Evolutionary conservation across 2,113 vertebrate species (phyloP).

Genomic region (Pseudorectes ferrugineus): DNA sequence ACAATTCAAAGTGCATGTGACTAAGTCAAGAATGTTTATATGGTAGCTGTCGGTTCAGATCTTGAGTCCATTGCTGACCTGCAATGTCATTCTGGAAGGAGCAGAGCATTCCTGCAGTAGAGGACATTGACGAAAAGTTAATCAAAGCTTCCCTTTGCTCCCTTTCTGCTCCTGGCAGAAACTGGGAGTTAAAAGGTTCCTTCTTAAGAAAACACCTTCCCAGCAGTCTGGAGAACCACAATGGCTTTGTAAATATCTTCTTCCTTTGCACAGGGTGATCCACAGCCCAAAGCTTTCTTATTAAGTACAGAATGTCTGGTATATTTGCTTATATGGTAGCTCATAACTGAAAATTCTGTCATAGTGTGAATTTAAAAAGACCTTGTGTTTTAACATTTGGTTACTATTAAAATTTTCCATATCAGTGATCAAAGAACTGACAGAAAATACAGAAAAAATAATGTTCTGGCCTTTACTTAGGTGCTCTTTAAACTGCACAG

Average conservation of each 20-base stretch:
- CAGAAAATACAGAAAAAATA: neutral
- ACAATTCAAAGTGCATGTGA: neutral
- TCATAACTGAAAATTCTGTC: neutral
- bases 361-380: neutral
- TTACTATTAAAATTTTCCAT: neutral
- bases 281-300: neutral
- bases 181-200: neutral
- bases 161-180: neutral
- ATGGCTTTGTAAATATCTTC: neutral
- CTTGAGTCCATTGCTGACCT: neutral
- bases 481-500: neutral
- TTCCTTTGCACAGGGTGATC: neutral
- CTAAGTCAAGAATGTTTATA: neutral
- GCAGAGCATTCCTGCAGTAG: neutral
- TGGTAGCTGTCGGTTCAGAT: neutral
- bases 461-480: neutral
- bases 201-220: neutral
- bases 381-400: neutral
- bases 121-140: neutral
- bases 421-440: neutral
- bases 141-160: neutral
- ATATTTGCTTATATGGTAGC: neutral
- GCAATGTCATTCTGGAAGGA: neutral
- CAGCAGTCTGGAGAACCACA: neutral
- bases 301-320: neutral